Evolutionary conservation across 2,113 vertebrate species (phyloP).

Genomic region (Tetrao urogallus): DNA sequence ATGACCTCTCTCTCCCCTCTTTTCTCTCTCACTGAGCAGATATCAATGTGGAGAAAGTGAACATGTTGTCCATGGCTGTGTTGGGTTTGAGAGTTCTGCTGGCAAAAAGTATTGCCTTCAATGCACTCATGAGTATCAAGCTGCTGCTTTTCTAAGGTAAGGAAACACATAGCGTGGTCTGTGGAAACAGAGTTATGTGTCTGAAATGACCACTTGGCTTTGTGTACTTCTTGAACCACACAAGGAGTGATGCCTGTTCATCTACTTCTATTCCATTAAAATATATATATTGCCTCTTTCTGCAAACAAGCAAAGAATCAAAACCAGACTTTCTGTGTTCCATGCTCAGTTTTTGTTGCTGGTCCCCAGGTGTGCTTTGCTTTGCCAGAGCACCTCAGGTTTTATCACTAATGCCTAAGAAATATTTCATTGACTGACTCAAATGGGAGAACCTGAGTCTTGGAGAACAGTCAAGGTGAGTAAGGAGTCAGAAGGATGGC

Average conservation of each 20-base stretch:
- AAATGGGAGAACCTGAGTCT: background rate
- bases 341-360: background rate
- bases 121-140: conserved; percentile 83
- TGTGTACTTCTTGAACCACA: background rate
- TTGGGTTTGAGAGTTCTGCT: conserved; percentile 84
- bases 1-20: background rate
- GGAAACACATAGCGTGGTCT: background rate
- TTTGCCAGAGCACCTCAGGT: background rate
- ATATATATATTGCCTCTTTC: background rate
- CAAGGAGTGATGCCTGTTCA: background rate
- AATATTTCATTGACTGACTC: background rate
- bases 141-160: conserved; percentile 76
- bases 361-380: background rate
- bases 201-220: background rate
- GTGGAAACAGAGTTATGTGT: background rate
- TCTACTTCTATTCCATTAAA: background rate
- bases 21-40: background rate
- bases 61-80: conserved; percentile 76
- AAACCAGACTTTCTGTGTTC: background rate
- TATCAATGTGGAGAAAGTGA: conserved; percentile 48
- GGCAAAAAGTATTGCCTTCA: conserved; percentile 84
- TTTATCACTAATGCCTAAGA: background rate
- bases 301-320: background rate
- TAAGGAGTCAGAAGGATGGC: background rate
- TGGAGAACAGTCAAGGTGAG: background rate